These are phyloP conservation scores for Acyrthosiphon pisum DNA, from an alignment of 1,140 invertebrate species.

Conservation along the genomic window DNA sequence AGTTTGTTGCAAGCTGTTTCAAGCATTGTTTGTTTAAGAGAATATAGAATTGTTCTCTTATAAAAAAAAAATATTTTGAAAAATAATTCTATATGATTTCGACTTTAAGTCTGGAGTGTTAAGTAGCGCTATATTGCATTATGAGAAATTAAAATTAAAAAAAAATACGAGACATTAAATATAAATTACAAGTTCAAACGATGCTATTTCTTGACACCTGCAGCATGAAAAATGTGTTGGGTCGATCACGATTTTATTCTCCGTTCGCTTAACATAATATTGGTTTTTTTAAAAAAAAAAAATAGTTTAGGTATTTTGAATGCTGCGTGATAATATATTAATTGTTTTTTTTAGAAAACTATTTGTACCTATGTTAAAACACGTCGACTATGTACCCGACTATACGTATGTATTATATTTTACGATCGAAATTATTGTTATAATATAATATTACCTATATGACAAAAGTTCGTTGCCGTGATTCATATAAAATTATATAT, in stretches of 20 bases:
- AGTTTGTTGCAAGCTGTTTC: too few species aligned
- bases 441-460: neutral
- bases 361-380: neutral
- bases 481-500: neutral
- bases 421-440: neutral
- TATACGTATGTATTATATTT: neutral
- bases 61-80: neutral
- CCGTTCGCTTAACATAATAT: neutral
- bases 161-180: neutral
- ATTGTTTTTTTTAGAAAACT: neutral
- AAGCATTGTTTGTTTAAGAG: neutral
- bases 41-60: neutral
- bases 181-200: neutral
- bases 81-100: neutral
- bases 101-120: neutral
- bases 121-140: neutral
- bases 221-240: neutral
- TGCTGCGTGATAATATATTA: neutral
- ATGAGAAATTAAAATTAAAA: neutral
- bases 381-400: neutral
- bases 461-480: neutral
- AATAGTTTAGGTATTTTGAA: neutral
- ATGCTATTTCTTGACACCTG: neutral
- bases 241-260: slow-evolving; percentile 13
- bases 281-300: neutral